Percentiles rank a stretch among this genome's conserved stretches.
Conservation (phyloP, 2,888 invertebrate genomes). For the Flexamia atlantica region DNA sequence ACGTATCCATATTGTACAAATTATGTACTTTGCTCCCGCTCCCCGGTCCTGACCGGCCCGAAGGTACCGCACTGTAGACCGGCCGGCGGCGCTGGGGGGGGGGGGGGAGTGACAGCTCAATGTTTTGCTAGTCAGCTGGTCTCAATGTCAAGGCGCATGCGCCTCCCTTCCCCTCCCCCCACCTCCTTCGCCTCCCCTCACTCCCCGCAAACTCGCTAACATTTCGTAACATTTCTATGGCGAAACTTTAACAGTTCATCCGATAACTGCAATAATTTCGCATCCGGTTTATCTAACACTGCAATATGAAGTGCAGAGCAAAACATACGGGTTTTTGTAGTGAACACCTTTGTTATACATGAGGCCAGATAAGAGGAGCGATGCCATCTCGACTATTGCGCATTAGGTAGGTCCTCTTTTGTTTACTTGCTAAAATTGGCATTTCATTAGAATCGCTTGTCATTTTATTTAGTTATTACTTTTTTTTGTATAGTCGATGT, state of each 20-base stretch:
- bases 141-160: conserved; percentile 59
- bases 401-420: conserved; percentile 2
- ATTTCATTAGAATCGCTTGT: too few relatives aligned
- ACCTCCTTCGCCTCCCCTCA: background rate
- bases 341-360: background rate
- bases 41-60: conserved; percentile 10
- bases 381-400: conserved; percentile 1
- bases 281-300: background rate
- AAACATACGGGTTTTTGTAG: background rate
- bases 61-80: background rate
- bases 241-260: conserved; percentile 22
- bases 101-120: conserved; percentile 55
- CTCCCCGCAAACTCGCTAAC: background rate
- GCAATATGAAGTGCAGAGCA: background rate
- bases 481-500: too few relatives aligned
- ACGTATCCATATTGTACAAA: too few relatives aligned
- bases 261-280: conserved; percentile 37
- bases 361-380: background rate
- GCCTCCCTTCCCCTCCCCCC: conserved; percentile 3
- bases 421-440: background rate
- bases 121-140: conserved; percentile 58
- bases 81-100: conserved; percentile 10
- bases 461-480: too few relatives aligned
- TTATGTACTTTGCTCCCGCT: too few relatives aligned
- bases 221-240: conserved; percentile 51